Conservation (phyloP, 2,113 vertebrate species). For the Poeciliopsis occidentalis region DNA sequence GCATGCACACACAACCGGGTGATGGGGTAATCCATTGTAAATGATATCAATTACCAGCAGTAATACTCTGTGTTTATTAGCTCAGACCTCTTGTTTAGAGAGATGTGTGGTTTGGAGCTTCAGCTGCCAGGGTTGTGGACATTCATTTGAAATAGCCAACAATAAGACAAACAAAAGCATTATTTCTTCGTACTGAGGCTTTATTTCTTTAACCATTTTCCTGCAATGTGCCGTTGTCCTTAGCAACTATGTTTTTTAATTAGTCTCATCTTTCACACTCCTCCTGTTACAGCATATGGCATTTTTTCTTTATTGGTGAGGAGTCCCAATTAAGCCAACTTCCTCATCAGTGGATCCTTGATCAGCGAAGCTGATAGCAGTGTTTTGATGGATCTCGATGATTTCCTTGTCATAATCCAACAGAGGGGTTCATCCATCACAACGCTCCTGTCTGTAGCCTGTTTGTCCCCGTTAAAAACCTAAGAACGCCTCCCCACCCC, state of each 20-base stretch:
- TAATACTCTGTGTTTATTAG: constrained; percentile 50
- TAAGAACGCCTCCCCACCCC: constrained; percentile 32
- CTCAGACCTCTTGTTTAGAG: constrained; percentile 26
- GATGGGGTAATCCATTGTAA: constrained; percentile 66
- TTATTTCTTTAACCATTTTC: constrained; percentile 29
- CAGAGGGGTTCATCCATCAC: constrained; percentile 45
- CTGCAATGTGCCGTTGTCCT: background rate
- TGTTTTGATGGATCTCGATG: constrained; percentile 46
- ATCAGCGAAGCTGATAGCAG: constrained; percentile 64
- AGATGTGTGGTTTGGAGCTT: constrained; percentile 18
- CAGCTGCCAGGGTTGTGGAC: background rate
- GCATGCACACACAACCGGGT: constrained; percentile 45
- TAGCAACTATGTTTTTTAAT: constrained; percentile 40
- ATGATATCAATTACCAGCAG: constrained; percentile 62
- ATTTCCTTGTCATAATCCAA: constrained; percentile 42
- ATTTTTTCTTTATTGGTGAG: constrained; percentile 59
- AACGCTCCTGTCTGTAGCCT: constrained; percentile 34
- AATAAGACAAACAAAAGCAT: background rate
- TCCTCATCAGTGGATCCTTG: constrained; percentile 53
- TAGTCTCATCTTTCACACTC: constrained; percentile 51
- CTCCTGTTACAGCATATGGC: constrained; percentile 42
- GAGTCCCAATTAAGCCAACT: constrained; percentile 59
- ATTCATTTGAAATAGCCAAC: constrained; percentile 10
- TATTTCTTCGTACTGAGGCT: constrained; percentile 5
- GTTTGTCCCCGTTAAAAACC: constrained; percentile 32